These are phyloP conservation scores for Naso thynnoides DNA, from an alignment of 2,797 vertebrate genomes.

Conservation along the genomic window DNA sequence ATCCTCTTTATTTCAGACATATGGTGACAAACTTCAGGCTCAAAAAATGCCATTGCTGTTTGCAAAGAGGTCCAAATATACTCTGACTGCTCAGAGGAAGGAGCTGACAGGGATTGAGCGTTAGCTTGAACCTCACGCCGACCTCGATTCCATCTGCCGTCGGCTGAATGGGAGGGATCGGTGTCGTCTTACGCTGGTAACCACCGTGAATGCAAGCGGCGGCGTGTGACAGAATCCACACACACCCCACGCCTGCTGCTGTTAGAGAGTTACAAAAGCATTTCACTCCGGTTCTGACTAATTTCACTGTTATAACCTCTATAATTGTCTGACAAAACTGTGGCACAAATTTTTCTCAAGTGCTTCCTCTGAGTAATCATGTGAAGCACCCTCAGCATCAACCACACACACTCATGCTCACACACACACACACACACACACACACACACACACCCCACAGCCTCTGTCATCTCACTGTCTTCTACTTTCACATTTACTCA, in stretches of 20 bases:
- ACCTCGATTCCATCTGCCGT: conserved; percentile 39
- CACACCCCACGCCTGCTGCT: conserved; percentile 16
- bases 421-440: conserved; percentile 20
- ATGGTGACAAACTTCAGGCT: not conserved
- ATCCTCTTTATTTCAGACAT: conserved; percentile 4
- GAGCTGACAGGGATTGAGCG: conserved; percentile 35
- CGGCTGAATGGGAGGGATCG: conserved; percentile 53
- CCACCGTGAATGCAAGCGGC: conserved; percentile 9
- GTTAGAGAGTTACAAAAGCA: not conserved
- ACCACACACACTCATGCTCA: not conserved
- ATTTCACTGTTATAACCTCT: conserved; percentile 44
- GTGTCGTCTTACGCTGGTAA: conserved; percentile 42
- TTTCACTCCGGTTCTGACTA: conserved; percentile 14
- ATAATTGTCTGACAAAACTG: conserved; percentile 36
- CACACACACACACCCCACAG: conserved; percentile 2
- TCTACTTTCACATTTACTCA: not conserved
- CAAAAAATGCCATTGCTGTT: not conserved
- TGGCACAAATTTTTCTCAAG: conserved; percentile 43
- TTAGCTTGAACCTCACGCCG: conserved; percentile 30
- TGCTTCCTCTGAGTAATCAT: conserved; percentile 66
- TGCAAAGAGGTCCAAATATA: conserved; percentile 30
- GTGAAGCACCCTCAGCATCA: conserved; percentile 40
- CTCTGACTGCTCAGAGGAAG: conserved; percentile 2
- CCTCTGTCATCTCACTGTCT: not conserved
- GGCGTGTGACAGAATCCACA: conserved; percentile 1